These are phyloP conservation scores for Australoheros facetus DNA, from an alignment of 2,797 vertebrate genomes.

Conservation along the genomic window DNA sequence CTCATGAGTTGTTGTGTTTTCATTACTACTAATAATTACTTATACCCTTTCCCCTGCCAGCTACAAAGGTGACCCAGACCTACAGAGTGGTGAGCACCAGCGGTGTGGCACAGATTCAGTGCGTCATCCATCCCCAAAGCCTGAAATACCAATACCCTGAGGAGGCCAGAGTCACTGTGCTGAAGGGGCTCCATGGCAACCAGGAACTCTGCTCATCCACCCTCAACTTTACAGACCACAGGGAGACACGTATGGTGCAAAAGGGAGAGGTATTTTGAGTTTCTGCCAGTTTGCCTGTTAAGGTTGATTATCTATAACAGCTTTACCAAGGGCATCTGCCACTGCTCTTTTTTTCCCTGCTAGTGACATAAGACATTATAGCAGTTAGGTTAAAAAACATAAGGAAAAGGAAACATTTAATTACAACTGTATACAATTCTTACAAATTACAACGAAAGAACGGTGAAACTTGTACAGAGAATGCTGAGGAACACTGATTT, in stretches of 20 bases:
- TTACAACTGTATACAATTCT: no score
- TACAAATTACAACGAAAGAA: no score
- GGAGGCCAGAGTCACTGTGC: constrained; percentile 41
- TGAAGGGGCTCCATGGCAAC: constrained; percentile 43
- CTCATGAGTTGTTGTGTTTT: not conserved
- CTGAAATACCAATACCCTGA: not conserved
- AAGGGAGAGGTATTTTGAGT: constrained; percentile 13
- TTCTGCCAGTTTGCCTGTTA: not conserved
- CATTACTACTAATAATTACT: not conserved
- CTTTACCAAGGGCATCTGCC: not conserved
- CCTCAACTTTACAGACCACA: not conserved
- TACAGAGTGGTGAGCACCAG: constrained; percentile 41
- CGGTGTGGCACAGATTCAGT: constrained; percentile 37
- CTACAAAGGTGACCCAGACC: constrained; percentile 48
- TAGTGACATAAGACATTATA: not conserved
- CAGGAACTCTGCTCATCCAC: constrained; percentile 37
- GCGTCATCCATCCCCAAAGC: constrained; percentile 1
- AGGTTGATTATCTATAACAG: not conserved
- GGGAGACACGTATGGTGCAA: accelerated
- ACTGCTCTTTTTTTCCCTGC: not conserved
- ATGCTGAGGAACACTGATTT: not conserved
- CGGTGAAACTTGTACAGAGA: no score
- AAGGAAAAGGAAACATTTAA: no score
- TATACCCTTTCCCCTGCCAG: constrained; percentile 22
- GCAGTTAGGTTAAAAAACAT: not conserved